Evolutionary conservation across 1,140 invertebrate genomes (phyloP), one percentile per base, ranked within the genome.

Genomic region (Papilio dardanus): DNA sequence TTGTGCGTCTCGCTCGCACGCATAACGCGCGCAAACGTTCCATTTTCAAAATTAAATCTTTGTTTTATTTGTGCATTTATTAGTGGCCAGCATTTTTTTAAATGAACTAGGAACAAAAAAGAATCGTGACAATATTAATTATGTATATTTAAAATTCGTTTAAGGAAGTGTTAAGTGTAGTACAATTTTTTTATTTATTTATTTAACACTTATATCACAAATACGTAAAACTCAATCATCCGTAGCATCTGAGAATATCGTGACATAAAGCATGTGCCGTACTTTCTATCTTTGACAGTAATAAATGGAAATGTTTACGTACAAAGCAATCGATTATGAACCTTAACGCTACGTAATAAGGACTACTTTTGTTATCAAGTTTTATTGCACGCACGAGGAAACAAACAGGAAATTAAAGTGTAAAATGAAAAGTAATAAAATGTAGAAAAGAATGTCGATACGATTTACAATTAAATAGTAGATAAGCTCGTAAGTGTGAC

Each of bases 1-100:
- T 78, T 71, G 74, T 82, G 76, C 83, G 71, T 87, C 85, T 86
- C 85, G 73, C 86, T 87, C 85, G 82, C 87, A 82, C 84, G 77
- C 46, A 71, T 66, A 74, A 12, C 16, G 37, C 42, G 40, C 31
- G 14, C 16, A 54, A 65, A 62, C 40, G 40, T 71, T 24, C 37
- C 28, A 50, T 58, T 58, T 58, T 58, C 12, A 28, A 58, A 58
- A 14, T 58, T 24, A 3, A 24, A 12, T 10, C n/a, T 58, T 12
- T 58, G 1, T 10, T 12, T 58, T 42, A 4, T n/a, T 46, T 46
- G 16, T 46, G 42, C 2, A 46, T n/a, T 46, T 46, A 46, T 6
- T 46, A n/a, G 42, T 46, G 6, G 42, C 42, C 42, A 46, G 42
- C n/a, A 19, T n/a, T n/a, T n/a, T 19, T n/a, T 46, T 46, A 6